These are phyloP conservation scores for Fratercula arctica DNA, from an alignment of 2,797 vertebrate genomes.

Conservation along the genomic window DNA sequence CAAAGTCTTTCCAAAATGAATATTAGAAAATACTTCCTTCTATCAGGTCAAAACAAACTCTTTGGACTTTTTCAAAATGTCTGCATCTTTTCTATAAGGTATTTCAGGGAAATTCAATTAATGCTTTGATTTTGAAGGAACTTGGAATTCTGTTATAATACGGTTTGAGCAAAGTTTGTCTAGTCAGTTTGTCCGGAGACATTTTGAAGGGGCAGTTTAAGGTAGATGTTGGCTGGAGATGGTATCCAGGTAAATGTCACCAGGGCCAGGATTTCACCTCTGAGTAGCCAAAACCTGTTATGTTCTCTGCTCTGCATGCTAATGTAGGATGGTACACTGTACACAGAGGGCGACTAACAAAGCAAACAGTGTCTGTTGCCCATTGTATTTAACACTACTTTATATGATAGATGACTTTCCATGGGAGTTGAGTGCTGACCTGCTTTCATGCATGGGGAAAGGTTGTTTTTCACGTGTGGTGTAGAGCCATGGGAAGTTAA, in stretches of 20 bases:
- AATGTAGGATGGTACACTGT: not conserved
- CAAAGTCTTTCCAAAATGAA: not conserved
- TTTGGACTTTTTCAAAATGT: not conserved
- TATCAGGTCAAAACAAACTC: not conserved
- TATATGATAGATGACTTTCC: not conserved
- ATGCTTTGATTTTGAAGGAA: not conserved
- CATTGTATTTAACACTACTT: not conserved
- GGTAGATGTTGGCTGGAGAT: not conserved
- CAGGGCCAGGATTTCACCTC: not conserved
- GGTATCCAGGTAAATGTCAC: not conserved
- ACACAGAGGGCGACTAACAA: not conserved
- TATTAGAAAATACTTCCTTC: not conserved
- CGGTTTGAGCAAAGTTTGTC: not conserved
- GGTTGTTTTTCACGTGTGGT: not conserved
- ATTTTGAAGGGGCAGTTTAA: not conserved
- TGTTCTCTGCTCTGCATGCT: not conserved
- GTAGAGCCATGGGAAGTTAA: not conserved
- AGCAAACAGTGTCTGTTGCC: not conserved
- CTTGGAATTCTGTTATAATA: not conserved
- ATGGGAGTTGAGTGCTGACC: not conserved
- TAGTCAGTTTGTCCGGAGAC: not conserved
- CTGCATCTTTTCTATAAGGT: not conserved
- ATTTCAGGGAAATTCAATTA: not conserved
- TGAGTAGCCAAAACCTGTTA: not conserved
- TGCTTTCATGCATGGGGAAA: fast-evolving